Conservation (phyloP, 2,888 invertebrate species). For the Drosophila monieri region DNA sequence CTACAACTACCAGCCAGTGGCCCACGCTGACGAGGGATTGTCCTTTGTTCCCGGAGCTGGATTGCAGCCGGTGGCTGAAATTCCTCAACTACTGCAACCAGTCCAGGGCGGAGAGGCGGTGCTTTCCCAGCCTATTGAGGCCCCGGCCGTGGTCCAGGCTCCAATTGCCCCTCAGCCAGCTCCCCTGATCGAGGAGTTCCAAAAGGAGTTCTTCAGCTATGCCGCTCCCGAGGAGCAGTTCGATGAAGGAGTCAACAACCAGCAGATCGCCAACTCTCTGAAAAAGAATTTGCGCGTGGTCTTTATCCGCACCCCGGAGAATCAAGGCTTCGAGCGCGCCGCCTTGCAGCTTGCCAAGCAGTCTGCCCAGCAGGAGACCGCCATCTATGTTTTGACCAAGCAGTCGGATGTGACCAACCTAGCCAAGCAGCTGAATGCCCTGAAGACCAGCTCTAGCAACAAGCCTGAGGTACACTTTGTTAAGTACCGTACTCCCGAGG, state of each 20-base stretch:
- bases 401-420: conserved; percentile 74
- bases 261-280: conserved; percentile 64
- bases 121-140: conserved; percentile 59
- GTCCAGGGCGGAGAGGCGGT: conserved; percentile 61
- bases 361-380: conserved; percentile 78
- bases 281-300: conserved; percentile 81
- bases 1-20: conserved; percentile 75
- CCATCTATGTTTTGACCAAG: conserved; percentile 81
- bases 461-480: conserved; percentile 82
- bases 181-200: conserved; percentile 62
- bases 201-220: conserved; percentile 81
- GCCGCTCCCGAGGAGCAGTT: conserved; percentile 81
- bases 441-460: conserved; percentile 60
- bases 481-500: conserved; percentile 81
- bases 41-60: conserved; percentile 49
- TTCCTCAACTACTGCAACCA: conserved; percentile 24
- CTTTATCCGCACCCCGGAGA: conserved; percentile 82
- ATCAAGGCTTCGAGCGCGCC: conserved; percentile 72
- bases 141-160: conserved; percentile 22
- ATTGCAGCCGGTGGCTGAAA: conserved; percentile 15
- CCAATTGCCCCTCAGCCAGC: conserved; percentile 54
- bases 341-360: conserved; percentile 77
- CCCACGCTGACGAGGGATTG: conserved; percentile 59
- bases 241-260: conserved; percentile 62
- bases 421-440: conserved; percentile 73